phyloP scores from a whole-genome alignment of 2,797 vertebrate genomes.

The Alfaro cultratus region DNA sequence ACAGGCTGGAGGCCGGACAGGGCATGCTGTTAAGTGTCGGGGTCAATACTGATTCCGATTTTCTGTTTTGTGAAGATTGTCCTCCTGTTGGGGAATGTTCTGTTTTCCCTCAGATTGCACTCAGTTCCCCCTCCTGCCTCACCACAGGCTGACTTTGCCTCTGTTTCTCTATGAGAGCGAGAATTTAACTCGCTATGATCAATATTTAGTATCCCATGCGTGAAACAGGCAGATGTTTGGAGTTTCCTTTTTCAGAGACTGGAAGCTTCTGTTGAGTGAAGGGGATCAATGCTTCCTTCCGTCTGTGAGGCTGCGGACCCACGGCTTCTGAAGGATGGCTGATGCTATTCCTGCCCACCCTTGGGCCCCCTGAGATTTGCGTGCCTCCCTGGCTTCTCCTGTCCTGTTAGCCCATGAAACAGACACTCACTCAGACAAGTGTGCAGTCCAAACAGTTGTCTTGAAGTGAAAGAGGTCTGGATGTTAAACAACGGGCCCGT shows the following conservation, averaged over 20 bases:
- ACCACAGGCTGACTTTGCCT: conserved; percentile 61
- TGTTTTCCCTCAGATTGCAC: conserved; percentile 79
- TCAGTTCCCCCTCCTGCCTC: conserved; percentile 57
- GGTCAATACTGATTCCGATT: conserved; percentile 71
- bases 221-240: conserved; percentile 97
- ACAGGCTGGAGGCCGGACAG: conserved; percentile 27
- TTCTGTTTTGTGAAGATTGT: conserved; percentile 66
- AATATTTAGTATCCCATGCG: conserved; percentile 96
- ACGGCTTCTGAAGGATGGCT: conserved; percentile 75
- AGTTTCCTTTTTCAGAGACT: conserved; percentile 90
- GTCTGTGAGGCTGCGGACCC: conserved; percentile 69
- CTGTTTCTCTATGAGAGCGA: conserved; percentile 78
- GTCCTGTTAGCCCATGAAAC: conserved; percentile 77
- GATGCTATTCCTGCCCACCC: conserved; percentile 66
- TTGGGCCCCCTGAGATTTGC: conserved; percentile 68
- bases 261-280: conserved; percentile 86
- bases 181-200: conserved; percentile 89
- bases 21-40: conserved; percentile 46
- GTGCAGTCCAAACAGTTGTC: conserved; percentile 77
- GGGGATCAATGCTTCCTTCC: conserved; percentile 89
- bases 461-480: conserved; percentile 76
- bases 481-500: conserved; percentile 83
- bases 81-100: conserved; percentile 74
- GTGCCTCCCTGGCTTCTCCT: conserved; percentile 66
- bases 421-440: conserved; percentile 72